phyloP scores from a whole-genome alignment of 1,140 invertebrate species.

The Drosophila repletoides region DNA sequence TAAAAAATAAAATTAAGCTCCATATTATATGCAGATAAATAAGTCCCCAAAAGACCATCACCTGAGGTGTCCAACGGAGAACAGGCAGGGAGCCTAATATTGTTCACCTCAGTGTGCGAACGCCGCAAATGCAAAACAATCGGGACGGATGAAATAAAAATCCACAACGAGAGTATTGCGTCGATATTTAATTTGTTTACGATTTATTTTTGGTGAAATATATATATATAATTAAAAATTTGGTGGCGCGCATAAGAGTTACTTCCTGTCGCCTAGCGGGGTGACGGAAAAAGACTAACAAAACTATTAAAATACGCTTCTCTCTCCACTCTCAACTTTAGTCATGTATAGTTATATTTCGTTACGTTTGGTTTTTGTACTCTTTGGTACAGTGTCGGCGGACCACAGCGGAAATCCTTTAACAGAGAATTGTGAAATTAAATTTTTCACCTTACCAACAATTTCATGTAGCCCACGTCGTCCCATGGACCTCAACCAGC shows the following conservation, averaged over 20 bases:
- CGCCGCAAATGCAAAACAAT: too few relatives aligned
- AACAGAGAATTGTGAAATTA: conserved; percentile 75
- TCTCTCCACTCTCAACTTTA: not conserved
- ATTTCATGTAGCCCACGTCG: conserved; percentile 50
- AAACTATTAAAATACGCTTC: conserved; percentile 70
- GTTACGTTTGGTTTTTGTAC: conserved; percentile 31
- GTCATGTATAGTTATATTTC: conserved; percentile 45
- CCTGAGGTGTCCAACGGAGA: too few relatives aligned
- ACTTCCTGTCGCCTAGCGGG: conserved; percentile 55
- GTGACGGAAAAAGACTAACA: conserved; percentile 59
- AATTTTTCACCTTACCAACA: conserved; percentile 71
- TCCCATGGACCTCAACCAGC: conserved; percentile 21
- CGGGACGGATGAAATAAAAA: too few relatives aligned
- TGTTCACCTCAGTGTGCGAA: too few relatives aligned
- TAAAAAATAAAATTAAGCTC: too few relatives aligned
- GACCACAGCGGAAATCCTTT: conserved; percentile 68
- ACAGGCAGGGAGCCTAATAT: too few relatives aligned
- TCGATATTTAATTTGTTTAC: too few relatives aligned
- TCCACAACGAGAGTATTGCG: too few relatives aligned
- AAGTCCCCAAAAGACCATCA: too few relatives aligned
- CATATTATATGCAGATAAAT: too few relatives aligned
- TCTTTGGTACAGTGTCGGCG: conserved; percentile 41
- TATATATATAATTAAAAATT: too few relatives aligned
- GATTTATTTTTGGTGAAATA: too few relatives aligned
- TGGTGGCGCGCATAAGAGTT: conserved; percentile 66